A percentile compares a stretch with the other conserved stretches of the same genome.
These are phyloP conservation scores for Gymnocypris eckloni DNA, from an alignment of 2,797 vertebrate species.

Conservation along the genomic window DNA sequence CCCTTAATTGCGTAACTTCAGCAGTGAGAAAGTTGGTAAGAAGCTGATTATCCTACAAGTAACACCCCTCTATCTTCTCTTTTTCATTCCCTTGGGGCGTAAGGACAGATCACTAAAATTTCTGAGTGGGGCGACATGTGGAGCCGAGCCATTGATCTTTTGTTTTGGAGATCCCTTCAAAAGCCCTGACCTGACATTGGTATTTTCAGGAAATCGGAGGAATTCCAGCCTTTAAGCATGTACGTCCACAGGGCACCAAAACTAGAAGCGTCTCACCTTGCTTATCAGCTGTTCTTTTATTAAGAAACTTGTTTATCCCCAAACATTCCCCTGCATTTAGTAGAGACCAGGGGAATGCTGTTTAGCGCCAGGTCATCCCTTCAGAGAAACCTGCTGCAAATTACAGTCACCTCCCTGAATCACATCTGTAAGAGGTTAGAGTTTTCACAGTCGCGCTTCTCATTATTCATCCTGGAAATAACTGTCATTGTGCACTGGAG, in stretches of 20 bases:
- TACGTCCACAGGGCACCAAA: constrained; percentile 20
- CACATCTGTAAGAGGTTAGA: constrained; percentile 45
- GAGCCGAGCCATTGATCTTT: constrained; percentile 70
- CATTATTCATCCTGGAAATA: constrained; percentile 59
- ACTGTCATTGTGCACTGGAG: constrained; percentile 50
- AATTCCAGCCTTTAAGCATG: constrained; percentile 49
- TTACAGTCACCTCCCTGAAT: constrained; percentile 18
- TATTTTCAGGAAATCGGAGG: constrained; percentile 52
- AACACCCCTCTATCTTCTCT: constrained; percentile 31
- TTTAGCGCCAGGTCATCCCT: constrained; percentile 30
- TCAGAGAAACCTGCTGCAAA: constrained; percentile 35
- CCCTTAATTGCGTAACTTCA: constrained; percentile 42
- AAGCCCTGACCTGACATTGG: constrained; percentile 63
- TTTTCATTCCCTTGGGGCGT: constrained; percentile 47
- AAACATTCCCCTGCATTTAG: constrained; percentile 53
- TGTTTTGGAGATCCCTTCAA: constrained; percentile 61
- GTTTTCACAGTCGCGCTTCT: constrained; percentile 48
- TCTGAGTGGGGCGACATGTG: constrained; percentile 61
- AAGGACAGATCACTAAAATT: constrained; percentile 64
- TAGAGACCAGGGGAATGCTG: constrained; percentile 55
- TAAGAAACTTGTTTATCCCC: constrained; percentile 61
- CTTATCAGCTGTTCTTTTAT: constrained; percentile 51
- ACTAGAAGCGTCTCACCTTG: constrained; percentile 52
- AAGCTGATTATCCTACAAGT: constrained; percentile 39
- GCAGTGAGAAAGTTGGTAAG: constrained; percentile 50